Evolutionary conservation across 2,113 vertebrate genomes (phyloP).

Genomic region (Rissa tridactyla): DNA sequence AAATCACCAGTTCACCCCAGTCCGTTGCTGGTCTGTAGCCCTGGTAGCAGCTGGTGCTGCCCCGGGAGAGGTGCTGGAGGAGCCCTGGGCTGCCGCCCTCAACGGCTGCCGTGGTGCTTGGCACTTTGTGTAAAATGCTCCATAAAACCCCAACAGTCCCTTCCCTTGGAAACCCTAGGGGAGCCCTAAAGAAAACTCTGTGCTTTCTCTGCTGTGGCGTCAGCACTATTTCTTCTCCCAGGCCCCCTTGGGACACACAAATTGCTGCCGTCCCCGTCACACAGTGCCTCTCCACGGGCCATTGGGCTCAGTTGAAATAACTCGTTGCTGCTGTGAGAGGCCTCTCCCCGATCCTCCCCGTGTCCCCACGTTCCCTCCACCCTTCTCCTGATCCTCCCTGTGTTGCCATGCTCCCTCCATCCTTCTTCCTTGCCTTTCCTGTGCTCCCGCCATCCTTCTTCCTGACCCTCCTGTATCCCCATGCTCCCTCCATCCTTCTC

Average conservation of each 20-base stretch:
- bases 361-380: neutral
- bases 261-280: neutral
- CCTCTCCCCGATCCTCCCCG: neutral
- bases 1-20: neutral
- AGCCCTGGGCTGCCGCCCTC: neutral
- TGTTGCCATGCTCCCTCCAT: too few relatives aligned
- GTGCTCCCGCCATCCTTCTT: too few relatives aligned
- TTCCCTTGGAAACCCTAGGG: neutral
- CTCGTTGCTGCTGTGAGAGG: accelerated
- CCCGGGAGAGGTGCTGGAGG: neutral
- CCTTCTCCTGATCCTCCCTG: neutral
- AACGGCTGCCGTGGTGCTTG: neutral
- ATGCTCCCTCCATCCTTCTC: neutral
- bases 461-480: neutral
- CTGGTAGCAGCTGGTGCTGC: neutral
- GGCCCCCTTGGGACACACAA: neutral
- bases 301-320: neutral
- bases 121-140: neutral
- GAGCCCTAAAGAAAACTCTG: neutral
- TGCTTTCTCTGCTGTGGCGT: neutral
- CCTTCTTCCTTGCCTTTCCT: too few relatives aligned
- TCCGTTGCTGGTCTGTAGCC: neutral
- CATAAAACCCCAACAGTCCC: neutral
- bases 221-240: neutral
- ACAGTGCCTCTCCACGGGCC: neutral